Conservation (phyloP, 2,888 invertebrate genomes). For the Alentia gelatinosa region DNA sequence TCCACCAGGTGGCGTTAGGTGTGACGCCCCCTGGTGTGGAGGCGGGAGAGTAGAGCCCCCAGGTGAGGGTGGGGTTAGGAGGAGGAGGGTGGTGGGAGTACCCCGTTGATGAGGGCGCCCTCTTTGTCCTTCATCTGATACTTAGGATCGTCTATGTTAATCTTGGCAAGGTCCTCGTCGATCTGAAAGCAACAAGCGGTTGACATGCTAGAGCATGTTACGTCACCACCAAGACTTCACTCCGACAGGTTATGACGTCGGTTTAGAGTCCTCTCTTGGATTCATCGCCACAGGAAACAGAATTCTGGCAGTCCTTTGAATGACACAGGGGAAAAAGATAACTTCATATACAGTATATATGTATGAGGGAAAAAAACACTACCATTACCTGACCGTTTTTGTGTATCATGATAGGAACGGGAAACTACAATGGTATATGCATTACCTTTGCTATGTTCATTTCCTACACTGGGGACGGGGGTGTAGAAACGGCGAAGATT, state of each 20-base stretch:
- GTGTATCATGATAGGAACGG: too few relatives aligned
- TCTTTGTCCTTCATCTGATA: slow-evolving; percentile 65
- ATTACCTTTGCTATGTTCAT: too few relatives aligned
- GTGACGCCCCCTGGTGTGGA: slow-evolving; percentile 7
- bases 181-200: slow-evolving; percentile 74
- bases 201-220: not conserved
- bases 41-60: not conserved
- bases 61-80: not conserved
- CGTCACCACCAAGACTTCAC: not conserved
- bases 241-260: not conserved
- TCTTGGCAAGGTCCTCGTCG: slow-evolving; percentile 80
- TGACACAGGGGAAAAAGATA: too few relatives aligned
- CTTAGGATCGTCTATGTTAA: slow-evolving; percentile 79
- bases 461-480: too few relatives aligned
- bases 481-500: too few relatives aligned
- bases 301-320: too few relatives aligned
- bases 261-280: not conserved
- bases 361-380: too few relatives aligned
- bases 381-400: too few relatives aligned
- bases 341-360: too few relatives aligned
- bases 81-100: slow-evolving; percentile 26
- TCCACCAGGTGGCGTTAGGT: not conserved
- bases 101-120: slow-evolving; percentile 63
- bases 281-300: too few relatives aligned
- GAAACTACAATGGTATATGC: too few relatives aligned